Conservation (phyloP, 2,888 invertebrate species). For the Rhagonycha fulva region DNA sequence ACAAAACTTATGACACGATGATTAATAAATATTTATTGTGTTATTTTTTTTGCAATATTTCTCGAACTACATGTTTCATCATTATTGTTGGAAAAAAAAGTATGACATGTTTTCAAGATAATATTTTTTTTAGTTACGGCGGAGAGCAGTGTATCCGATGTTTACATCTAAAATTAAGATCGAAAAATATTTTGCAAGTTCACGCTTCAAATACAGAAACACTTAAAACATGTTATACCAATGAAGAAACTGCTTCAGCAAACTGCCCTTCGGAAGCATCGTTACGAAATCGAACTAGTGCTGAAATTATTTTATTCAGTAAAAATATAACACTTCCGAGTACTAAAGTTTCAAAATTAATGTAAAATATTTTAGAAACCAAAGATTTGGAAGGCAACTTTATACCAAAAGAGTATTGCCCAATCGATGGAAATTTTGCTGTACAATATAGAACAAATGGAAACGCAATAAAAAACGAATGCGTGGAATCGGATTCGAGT, state of each 20-base stretch:
- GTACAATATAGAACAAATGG: constrained; percentile 62
- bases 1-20: no score
- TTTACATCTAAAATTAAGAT: constrained; percentile 62
- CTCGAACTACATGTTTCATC: no score
- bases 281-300: constrained; percentile 43
- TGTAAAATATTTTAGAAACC: constrained; percentile 54
- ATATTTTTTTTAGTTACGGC: constrained; percentile 56
- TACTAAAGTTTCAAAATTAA: constrained; percentile 4
- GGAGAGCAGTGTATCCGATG: constrained; percentile 65
- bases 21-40: neutral
- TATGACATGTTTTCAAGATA: neutral
- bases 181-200: constrained; percentile 65
- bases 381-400: constrained; percentile 57
- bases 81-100: neutral
- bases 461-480: constrained; percentile 56
- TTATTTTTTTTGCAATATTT: neutral
- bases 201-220: constrained; percentile 62
- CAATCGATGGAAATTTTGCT: constrained; percentile 64
- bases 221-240: constrained; percentile 62
- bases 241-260: constrained; percentile 61
- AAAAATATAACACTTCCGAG: constrained; percentile 36
- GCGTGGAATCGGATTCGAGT: constrained; percentile 60
- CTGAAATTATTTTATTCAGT: constrained; percentile 65
- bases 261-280: constrained; percentile 60
- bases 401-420: constrained; percentile 64